These are phyloP conservation scores for Microtus montanus DNA, from an alignment of 2,113 vertebrate species.

Conservation along the genomic window DNA sequence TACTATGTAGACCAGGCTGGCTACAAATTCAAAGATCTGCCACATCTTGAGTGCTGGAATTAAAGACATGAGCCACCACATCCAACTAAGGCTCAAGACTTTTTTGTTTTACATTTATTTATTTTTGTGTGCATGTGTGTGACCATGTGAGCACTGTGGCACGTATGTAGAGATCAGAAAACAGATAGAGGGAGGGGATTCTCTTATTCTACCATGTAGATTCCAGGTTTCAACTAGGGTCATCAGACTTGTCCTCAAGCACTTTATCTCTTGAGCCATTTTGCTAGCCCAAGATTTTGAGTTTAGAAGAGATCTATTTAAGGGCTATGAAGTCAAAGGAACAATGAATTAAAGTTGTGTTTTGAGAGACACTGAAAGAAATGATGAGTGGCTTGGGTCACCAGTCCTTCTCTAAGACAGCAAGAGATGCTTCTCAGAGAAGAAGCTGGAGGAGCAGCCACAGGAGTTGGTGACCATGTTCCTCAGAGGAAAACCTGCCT, in stretches of 20 bases:
- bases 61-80: not conserved
- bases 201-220: not conserved
- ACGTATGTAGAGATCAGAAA: too few relatives aligned
- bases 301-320: not conserved
- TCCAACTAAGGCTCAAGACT: not conserved
- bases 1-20: not conserved
- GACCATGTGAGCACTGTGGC: not conserved
- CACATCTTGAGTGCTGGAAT: not conserved
- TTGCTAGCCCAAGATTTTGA: not conserved
- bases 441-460: not conserved
- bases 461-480: not conserved
- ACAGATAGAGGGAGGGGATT: not conserved
- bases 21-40: not conserved
- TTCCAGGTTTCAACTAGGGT: not conserved
- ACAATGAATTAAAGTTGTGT: not conserved
- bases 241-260: not conserved
- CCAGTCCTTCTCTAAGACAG: not conserved
- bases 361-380: not conserved
- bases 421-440: not conserved
- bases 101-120: not conserved
- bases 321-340: not conserved
- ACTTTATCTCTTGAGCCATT: not conserved
- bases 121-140: not conserved
- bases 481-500: not conserved
- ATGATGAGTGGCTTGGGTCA: not conserved